These are phyloP conservation scores for Genyomyrus donnyi DNA, from an alignment of 2,113 vertebrate genomes.

Conservation along the genomic window DNA sequence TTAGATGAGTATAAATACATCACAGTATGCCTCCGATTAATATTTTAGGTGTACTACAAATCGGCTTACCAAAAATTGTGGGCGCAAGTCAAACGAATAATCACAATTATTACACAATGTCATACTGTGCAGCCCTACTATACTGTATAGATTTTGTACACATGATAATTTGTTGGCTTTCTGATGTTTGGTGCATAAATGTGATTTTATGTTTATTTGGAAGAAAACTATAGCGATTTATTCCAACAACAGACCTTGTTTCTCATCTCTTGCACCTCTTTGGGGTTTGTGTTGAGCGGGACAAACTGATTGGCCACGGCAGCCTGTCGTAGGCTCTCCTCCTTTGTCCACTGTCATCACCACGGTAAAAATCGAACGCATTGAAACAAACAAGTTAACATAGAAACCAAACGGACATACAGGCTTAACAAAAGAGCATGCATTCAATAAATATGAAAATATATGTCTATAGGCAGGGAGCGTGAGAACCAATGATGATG, in stretches of 20 bases:
- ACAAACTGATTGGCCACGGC: constrained; percentile 96
- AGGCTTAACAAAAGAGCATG: constrained; percentile 66
- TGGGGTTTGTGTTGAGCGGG: constrained; percentile 94
- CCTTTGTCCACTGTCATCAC: constrained; percentile 91
- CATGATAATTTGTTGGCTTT: neutral
- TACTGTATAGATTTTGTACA: neutral
- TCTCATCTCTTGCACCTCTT: constrained; percentile 97
- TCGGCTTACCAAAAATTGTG: neutral
- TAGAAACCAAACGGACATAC: constrained; percentile 17
- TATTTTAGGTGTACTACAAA: neutral
- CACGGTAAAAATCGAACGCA: constrained; percentile 50
- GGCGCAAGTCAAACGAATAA: neutral
- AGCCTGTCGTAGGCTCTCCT: constrained; percentile 83
- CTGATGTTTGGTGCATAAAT: neutral
- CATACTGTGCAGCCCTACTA: neutral
- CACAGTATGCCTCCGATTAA: neutral
- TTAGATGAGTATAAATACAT: neutral
- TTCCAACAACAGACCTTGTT: constrained; percentile 79
- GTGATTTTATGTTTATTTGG: neutral
- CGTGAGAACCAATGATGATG: constrained; percentile 79
- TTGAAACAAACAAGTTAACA: constrained; percentile 35
- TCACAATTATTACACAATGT: neutral
- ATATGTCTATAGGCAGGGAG: constrained; percentile 42
- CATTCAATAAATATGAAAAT: constrained; percentile 59
- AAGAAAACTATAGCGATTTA: neutral